phyloP scores from a whole-genome alignment of 2,888 invertebrate genomes.

The Holacanthella duospinosa region DNA sequence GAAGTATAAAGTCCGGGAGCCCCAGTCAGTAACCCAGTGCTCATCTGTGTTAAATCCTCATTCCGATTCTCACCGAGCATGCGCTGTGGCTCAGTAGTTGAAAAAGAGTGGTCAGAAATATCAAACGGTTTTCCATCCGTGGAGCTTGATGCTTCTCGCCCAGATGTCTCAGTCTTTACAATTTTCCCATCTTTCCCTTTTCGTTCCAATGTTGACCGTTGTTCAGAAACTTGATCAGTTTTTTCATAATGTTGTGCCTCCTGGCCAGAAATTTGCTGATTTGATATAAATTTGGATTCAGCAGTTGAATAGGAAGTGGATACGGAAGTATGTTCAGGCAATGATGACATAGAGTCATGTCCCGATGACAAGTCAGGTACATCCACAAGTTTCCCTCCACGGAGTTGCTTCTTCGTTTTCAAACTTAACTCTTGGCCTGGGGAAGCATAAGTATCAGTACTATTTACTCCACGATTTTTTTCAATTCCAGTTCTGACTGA shows the following conservation, averaged over 20 bases:
- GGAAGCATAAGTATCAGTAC: background rate
- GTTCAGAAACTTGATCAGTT: background rate
- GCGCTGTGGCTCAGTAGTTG: too few relatives aligned
- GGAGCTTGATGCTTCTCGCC: background rate
- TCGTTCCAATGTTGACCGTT: background rate
- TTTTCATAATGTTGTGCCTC: background rate
- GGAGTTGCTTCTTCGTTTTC: conserved; percentile 20
- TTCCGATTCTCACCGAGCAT: too few relatives aligned
- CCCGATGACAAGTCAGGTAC: background rate
- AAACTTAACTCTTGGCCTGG: background rate
- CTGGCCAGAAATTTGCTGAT: background rate
- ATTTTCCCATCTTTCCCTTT: background rate
- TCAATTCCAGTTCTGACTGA: background rate
- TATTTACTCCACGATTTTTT: background rate
- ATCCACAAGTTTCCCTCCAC: conserved; percentile 28
- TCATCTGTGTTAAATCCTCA: too few relatives aligned
- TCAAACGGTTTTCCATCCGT: background rate
- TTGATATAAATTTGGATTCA: background rate
- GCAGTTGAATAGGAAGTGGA: background rate
- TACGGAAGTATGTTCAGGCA: background rate
- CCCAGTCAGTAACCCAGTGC: too few relatives aligned
- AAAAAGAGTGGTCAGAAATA: background rate
- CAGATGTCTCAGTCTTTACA: background rate
- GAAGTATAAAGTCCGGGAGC: too few relatives aligned
- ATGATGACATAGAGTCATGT: too few relatives aligned